A percentile compares a stretch with the other conserved stretches of the same genome.
These are phyloP conservation scores for Callorhinus ursinus DNA, from an alignment of 2,113 vertebrate species.

Conservation along the genomic window DNA sequence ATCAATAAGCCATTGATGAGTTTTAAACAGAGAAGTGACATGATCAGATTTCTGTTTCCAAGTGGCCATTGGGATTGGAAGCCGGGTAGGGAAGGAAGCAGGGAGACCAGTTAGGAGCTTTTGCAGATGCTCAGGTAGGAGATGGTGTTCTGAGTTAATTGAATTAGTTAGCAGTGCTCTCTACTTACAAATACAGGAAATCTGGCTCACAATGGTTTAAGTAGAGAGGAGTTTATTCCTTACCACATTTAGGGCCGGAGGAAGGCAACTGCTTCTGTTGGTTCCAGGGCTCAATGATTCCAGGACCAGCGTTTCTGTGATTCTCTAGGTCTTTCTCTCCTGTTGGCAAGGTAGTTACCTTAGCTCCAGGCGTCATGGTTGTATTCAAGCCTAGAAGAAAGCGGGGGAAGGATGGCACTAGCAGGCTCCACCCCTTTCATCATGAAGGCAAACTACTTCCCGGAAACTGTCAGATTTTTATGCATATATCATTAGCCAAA, in stretches of 20 bases:
- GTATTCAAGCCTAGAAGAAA: slow-evolving; percentile 19
- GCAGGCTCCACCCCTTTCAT: not conserved
- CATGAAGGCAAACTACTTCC: not conserved
- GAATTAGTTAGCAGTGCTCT: slow-evolving; percentile 35
- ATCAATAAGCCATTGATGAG: not conserved
- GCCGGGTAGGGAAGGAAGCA: not conserved
- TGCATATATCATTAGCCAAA: not conserved
- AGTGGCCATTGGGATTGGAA: slow-evolving; percentile 38
- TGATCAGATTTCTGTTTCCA: slow-evolving; percentile 4
- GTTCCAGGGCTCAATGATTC: not conserved
- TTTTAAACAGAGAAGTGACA: slow-evolving; percentile 32
- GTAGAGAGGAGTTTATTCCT: slow-evolving; percentile 14
- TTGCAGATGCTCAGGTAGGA: slow-evolving; percentile 27
- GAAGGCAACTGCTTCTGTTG: slow-evolving; percentile 27
- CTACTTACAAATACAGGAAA: slow-evolving; percentile 51
- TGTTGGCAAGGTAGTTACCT: not conserved
- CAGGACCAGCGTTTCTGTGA: not conserved
- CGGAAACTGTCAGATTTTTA: slow-evolving; percentile 16
- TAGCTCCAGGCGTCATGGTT: not conserved
- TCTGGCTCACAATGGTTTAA: slow-evolving; percentile 44
- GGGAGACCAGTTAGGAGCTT: slow-evolving; percentile 2
- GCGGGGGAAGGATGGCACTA: not conserved
- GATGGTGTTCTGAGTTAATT: slow-evolving; percentile 30
- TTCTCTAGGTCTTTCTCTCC: slow-evolving; percentile 9
- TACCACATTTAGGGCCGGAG: not conserved